These are phyloP conservation scores for Mystacides longicornis DNA, from an alignment of 2,888 invertebrate genomes.

Conservation along the genomic window DNA sequence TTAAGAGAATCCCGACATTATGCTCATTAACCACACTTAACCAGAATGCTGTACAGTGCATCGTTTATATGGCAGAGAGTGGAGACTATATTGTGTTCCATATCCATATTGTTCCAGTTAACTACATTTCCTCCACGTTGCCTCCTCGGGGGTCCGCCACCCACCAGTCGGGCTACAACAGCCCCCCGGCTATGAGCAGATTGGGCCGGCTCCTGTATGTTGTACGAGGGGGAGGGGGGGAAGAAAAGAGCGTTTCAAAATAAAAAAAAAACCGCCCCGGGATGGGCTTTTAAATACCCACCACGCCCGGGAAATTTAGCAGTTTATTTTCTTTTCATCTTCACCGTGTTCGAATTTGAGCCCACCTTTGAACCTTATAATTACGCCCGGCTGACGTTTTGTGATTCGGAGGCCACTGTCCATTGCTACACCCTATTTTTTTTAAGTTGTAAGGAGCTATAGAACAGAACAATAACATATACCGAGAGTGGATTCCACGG, in stretches of 20 bases:
- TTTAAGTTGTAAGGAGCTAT: no score
- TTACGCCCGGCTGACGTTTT: not conserved
- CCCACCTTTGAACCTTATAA: conserved; percentile 14
- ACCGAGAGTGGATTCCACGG: no score
- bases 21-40: no score
- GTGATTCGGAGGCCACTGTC: no score
- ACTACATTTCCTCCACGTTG: not conserved
- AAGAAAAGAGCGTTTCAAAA: not conserved
- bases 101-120: not conserved
- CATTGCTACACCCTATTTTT: no score
- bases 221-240: not conserved
- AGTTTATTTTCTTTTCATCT: conserved; percentile 26
- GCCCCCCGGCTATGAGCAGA: conserved; percentile 6
- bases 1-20: no score
- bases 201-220: conserved; percentile 1
- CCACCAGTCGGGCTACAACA: conserved; percentile 8
- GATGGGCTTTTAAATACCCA: conserved; percentile 22
- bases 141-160: not conserved
- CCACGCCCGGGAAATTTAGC: conserved; percentile 16
- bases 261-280: conserved; percentile 22
- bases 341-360: conserved; percentile 18
- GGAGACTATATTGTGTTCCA: conserved; percentile 12
- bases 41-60: no score
- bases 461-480: no score
- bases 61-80: no score